A percentile compares a stretch with the other conserved stretches of the same genome.
Evolutionary conservation across 2,113 vertebrate species (phyloP).

Genomic region (Chloropsis cyanopogon): DNA sequence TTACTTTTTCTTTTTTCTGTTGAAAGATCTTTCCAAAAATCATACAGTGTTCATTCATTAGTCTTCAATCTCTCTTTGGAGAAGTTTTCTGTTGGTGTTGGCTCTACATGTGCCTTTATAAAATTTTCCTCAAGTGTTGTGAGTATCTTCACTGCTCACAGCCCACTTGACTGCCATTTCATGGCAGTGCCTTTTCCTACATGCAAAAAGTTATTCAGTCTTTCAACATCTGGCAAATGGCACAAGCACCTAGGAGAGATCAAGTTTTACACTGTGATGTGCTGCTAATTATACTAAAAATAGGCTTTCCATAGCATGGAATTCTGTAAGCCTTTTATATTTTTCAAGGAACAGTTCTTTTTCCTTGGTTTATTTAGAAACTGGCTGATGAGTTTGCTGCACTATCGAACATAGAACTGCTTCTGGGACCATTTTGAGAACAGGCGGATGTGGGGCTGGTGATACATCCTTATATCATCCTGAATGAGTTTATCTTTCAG

Average conservation of each 20-base stretch:
- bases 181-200: neutral
- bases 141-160: neutral
- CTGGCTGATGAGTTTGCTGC: neutral
- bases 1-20: neutral
- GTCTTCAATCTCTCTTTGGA: neutral
- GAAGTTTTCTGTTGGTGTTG: neutral
- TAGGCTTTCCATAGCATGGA: neutral
- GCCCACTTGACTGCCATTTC: neutral
- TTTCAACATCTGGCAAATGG: neutral
- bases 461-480: neutral
- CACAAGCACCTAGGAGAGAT: neutral
- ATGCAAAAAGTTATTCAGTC: neutral
- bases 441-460: neutral
- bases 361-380: neutral
- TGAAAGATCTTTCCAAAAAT: constrained; percentile 9
- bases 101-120: neutral
- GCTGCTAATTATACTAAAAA: neutral
- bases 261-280: neutral
- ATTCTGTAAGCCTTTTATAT: neutral
- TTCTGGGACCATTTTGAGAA: neutral
- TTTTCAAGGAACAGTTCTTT: neutral
- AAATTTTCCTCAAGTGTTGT: neutral
- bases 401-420: neutral
- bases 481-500: neutral
- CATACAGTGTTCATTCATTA: neutral